phyloP scores from a whole-genome alignment of 2,888 invertebrate genomes.

The Argynnis bischoffii region DNA sequence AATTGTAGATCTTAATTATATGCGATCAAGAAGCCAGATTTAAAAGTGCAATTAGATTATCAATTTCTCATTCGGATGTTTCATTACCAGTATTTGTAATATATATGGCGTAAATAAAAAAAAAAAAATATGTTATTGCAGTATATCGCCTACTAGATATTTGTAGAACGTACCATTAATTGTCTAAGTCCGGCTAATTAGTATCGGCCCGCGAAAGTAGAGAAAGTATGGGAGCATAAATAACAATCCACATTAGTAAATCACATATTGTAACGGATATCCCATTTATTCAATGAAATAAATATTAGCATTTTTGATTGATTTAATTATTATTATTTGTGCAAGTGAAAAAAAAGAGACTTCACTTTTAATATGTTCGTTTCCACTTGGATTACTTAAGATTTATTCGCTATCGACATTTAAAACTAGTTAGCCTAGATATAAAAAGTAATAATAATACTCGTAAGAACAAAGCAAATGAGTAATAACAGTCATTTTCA shows the following conservation, averaged over 20 bases:
- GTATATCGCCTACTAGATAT: constrained; percentile 3
- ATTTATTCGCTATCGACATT: background rate
- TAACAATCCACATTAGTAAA: constrained; percentile 31
- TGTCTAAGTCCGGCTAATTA: constrained; percentile 55
- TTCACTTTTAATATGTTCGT: no score
- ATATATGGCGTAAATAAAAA: background rate
- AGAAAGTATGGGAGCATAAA: constrained; percentile 56
- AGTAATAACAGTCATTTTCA: constrained; percentile 30
- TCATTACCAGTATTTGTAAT: constrained; percentile 5
- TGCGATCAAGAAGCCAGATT: background rate
- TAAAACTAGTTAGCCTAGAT: background rate
- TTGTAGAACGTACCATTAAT: constrained; percentile 48
- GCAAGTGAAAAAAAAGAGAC: no score
- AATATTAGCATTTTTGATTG: background rate
- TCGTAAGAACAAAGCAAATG: background rate
- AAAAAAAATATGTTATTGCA: background rate
- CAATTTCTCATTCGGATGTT: constrained; percentile 17
- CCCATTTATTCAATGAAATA: background rate
- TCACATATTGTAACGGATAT: background rate
- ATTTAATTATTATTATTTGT: no score
- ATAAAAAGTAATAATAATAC: constrained; percentile 4
- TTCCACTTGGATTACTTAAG: no score
- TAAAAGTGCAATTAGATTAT: constrained; percentile 14
- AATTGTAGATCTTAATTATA: constrained; percentile 6
- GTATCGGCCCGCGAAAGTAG: constrained; percentile 55